Evolutionary conservation across 2,113 vertebrate species (phyloP).

Genomic region (Carassius carassius): DNA sequence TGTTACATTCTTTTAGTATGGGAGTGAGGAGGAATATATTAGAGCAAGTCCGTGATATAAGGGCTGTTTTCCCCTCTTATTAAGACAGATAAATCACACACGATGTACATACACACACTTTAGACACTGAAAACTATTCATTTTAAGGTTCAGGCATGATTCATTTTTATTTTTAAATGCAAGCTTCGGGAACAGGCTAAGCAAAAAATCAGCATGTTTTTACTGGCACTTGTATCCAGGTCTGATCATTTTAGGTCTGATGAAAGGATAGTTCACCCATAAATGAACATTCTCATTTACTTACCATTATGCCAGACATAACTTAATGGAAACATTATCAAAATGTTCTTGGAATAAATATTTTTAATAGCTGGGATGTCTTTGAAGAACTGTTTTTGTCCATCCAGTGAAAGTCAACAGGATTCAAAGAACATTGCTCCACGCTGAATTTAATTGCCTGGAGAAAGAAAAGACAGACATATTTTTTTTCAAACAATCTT

Average conservation of each 20-base stretch:
- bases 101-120: conserved; percentile 1
- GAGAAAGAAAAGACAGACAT: too few relatives aligned
- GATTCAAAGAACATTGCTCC: background rate
- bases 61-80: background rate
- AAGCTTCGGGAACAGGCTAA: background rate
- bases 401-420: background rate
- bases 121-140: background rate
- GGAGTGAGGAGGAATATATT: background rate
- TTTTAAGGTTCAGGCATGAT: background rate
- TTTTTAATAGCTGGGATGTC: background rate
- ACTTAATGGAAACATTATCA: too few relatives aligned
- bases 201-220: background rate
- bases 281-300: background rate
- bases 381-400: background rate
- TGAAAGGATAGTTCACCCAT: background rate
- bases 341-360: too few relatives aligned
- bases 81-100: background rate
- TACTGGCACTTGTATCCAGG: background rate
- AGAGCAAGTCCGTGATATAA: background rate
- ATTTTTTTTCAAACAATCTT: too few relatives aligned
- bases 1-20: background rate
- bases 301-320: background rate
- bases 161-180: background rate
- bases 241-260: background rate
- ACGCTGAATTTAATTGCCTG: too few relatives aligned